These are phyloP conservation scores for Oscheius sp. DNA, from an alignment of 2,888 invertebrate species.

Conservation along the genomic window DNA sequence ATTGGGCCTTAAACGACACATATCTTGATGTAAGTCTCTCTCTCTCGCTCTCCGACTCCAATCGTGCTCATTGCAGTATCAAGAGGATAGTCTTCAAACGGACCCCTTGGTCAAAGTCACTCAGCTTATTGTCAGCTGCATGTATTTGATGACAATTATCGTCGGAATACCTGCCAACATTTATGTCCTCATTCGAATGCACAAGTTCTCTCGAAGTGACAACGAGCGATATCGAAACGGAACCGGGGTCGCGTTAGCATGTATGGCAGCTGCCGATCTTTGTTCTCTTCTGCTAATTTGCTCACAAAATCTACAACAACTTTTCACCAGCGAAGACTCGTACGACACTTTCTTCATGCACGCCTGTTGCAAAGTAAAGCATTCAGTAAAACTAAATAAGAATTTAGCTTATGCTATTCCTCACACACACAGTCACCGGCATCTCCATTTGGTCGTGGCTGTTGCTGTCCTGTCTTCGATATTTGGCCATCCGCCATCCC, in stretches of 20 bases:
- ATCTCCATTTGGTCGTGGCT: conserved; percentile 49
- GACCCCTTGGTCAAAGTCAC: conserved; percentile 18
- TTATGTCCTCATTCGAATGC: conserved; percentile 30
- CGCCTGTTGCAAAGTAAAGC: conserved; percentile 37
- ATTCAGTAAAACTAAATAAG: not conserved
- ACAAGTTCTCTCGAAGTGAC: conserved; percentile 29
- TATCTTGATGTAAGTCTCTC: not conserved
- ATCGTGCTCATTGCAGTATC: no score
- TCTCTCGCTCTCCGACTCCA: not conserved
- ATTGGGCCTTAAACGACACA: not conserved
- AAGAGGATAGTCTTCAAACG: not conserved
- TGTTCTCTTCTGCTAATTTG: conserved; percentile 41
- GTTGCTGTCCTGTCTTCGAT: conserved; percentile 44
- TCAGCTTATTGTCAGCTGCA: not conserved
- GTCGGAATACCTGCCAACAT: conserved; percentile 33
- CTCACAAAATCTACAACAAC: conserved; percentile 40
- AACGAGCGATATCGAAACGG: conserved; percentile 45
- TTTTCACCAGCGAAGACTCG: not conserved
- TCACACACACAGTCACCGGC: conserved; percentile 44
- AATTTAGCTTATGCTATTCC: conserved; percentile 41
- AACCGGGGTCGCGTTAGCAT: conserved; percentile 42
- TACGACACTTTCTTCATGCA: conserved; percentile 19
- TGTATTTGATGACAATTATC: conserved; percentile 20
- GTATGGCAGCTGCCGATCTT: conserved; percentile 43
- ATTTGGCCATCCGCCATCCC: conserved; percentile 45